Conservation (phyloP, 2,113 vertebrate species). For the Struthidea cinerea region DNA sequence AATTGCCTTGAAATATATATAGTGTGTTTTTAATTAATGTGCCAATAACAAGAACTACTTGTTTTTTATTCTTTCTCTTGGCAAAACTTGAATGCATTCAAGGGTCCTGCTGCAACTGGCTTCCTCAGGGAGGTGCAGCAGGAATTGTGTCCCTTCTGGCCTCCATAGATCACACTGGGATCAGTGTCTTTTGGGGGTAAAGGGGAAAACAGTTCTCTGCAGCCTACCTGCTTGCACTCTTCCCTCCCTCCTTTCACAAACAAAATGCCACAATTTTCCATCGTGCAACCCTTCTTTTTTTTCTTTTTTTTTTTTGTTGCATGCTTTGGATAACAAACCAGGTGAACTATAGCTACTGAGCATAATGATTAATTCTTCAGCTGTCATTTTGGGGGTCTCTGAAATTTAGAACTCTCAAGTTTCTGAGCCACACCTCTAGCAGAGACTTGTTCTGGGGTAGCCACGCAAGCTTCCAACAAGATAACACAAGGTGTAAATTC, state of each 20-base stretch:
- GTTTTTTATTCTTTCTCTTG: background rate
- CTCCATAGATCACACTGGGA: background rate
- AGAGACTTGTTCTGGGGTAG: background rate
- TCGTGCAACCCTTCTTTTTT: background rate
- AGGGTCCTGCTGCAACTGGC: background rate
- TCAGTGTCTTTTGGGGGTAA: background rate
- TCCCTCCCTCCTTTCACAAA: background rate
- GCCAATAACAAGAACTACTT: background rate
- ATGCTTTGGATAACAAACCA: background rate
- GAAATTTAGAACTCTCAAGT: background rate
- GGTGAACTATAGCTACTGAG: background rate
- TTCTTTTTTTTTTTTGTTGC: background rate
- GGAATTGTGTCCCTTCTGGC: background rate
- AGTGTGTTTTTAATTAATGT: background rate
- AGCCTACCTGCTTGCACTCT: background rate
- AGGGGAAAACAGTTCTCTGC: background rate
- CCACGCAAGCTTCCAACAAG: background rate
- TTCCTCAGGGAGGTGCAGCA: background rate
- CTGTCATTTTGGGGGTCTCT: background rate
- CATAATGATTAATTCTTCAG: background rate
- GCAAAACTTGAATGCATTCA: background rate
- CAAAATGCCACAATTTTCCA: background rate
- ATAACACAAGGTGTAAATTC: background rate
- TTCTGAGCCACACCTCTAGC: background rate
- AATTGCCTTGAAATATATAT: background rate